Percentiles rank a stretch among this genome's conserved stretches.
These are phyloP conservation scores for Syrista parreyssii DNA, from an alignment of 2,888 invertebrate species.

Conservation along the genomic window DNA sequence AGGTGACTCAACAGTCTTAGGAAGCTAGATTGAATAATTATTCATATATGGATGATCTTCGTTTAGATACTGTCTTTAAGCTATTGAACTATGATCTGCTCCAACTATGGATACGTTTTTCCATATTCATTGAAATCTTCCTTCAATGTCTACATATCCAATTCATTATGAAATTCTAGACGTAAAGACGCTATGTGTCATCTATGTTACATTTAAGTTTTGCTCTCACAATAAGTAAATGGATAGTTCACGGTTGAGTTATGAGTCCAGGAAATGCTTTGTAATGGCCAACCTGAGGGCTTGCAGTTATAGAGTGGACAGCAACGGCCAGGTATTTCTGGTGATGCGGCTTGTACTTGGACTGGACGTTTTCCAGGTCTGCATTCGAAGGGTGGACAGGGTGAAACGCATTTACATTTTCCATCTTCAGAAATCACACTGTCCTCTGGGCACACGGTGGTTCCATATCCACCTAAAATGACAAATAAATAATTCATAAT, in stretches of 20 bases:
- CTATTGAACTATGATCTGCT: no score
- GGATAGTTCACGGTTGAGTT: background rate
- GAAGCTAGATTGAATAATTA: background rate
- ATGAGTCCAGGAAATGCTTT: background rate
- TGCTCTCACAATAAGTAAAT: background rate
- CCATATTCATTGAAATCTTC: background rate
- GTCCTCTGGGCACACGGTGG: constrained; percentile 51
- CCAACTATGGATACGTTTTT: background rate
- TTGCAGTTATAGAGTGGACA: constrained; percentile 60
- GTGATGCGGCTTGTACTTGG: constrained; percentile 44
- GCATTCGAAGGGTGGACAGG: constrained; percentile 53
- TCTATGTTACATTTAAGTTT: background rate
- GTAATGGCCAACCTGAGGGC: constrained; percentile 44
- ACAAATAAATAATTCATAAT: background rate
- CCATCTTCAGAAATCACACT: constrained; percentile 53
- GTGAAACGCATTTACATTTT: constrained; percentile 54
- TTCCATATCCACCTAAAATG: constrained; percentile 26
- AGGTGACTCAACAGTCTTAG: background rate
- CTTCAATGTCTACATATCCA: background rate
- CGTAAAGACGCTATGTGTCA: background rate
- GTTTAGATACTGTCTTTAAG: no score
- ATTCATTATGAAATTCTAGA: background rate
- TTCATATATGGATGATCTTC: background rate
- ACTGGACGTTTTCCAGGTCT: constrained; percentile 49
- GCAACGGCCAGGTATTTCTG: constrained; percentile 53